phyloP scores from a whole-genome alignment of 2,888 invertebrate species.

The Cordilura impudica region DNA sequence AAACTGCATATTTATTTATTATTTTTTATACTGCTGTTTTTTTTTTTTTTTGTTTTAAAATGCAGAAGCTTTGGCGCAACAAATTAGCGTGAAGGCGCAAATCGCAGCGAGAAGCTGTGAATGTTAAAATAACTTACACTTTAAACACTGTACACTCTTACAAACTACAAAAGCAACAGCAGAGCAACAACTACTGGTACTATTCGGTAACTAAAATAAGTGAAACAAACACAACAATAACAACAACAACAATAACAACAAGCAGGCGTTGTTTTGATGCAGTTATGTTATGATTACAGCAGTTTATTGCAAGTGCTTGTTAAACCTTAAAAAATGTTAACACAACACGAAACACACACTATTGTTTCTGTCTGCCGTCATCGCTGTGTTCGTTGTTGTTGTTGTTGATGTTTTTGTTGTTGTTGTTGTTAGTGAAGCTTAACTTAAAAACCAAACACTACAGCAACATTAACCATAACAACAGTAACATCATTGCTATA shows the following conservation, averaged over 20 bases:
- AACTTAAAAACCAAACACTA: neutral
- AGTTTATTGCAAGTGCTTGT: conserved; percentile 56
- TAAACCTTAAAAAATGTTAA: conserved; percentile 60
- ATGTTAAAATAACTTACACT: conserved; percentile 59
- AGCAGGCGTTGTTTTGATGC: conserved; percentile 57
- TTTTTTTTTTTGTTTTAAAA: conserved; percentile 51
- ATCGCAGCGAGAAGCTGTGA: conserved; percentile 66
- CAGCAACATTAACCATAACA: neutral
- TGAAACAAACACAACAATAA: neutral
- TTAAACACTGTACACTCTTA: conserved; percentile 9
- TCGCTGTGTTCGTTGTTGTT: neutral
- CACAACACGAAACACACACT: conserved; percentile 50
- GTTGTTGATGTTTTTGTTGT: neutral
- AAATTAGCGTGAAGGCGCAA: conserved; percentile 69
- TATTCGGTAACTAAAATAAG: conserved; percentile 33
- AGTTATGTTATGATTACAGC: conserved; percentile 58
- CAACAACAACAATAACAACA: conserved; percentile 27
- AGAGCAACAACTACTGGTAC: conserved; percentile 14
- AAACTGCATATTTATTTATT: neutral
- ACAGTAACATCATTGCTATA: conserved; percentile 15
- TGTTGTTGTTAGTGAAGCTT: conserved; percentile 21
- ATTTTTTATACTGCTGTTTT: conserved; percentile 1
- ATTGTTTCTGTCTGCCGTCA: neutral
- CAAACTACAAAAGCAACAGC: conserved; percentile 5
- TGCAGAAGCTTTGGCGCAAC: conserved; percentile 67